Evolutionary conservation across 92 coral and sea anemone species (phyloP).

Genomic region (Zoanthus sansibaricus): DNA sequence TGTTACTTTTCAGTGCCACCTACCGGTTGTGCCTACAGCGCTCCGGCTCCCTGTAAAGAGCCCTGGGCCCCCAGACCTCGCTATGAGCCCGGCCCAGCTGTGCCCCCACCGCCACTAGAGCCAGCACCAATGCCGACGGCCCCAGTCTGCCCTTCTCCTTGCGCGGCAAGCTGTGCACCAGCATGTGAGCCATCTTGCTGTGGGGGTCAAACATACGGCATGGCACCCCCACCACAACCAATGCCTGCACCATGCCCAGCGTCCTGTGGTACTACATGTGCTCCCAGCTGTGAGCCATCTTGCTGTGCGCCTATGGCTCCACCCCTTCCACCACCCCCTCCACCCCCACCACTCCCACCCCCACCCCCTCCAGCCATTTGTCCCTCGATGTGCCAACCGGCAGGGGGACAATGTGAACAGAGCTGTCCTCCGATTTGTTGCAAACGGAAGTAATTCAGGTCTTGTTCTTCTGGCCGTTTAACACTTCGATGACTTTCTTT

Average conservation of each 20-base stretch:
- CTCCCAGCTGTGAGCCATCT: conserved; percentile 70
- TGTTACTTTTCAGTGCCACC: conserved; percentile 27
- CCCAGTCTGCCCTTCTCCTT: conserved; percentile 35
- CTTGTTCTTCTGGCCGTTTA: not conserved
- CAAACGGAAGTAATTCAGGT: conserved; percentile 52
- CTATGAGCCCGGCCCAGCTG: conserved; percentile 86
- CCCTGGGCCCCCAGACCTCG: conserved; percentile 93
- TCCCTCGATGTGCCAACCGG: conserved; percentile 80
- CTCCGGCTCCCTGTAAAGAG: conserved; percentile 71
- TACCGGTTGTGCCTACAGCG: conserved; percentile 28
- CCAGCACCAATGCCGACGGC: conserved; percentile 81
- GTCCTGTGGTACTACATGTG: conserved; percentile 89
- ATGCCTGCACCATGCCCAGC: conserved; percentile 78
- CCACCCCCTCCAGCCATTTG: conserved; percentile 82
- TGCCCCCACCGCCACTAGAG: conserved; percentile 91
- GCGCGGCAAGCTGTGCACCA: conserved; percentile 30
- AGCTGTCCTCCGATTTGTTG: conserved; percentile 87
- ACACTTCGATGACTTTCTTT: not conserved
- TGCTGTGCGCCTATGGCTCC: conserved; percentile 76
- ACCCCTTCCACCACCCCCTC: conserved; percentile 77
- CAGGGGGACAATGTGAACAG: conserved; percentile 54
- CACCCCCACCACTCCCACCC: conserved; percentile 69
- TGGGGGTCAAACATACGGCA: conserved; percentile 1
- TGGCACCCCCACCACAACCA: conserved; percentile 62
- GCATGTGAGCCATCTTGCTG: conserved; percentile 29